These are phyloP conservation scores for Aporophyla nigra DNA, from an alignment of 2,888 invertebrate genomes.

Conservation along the genomic window DNA sequence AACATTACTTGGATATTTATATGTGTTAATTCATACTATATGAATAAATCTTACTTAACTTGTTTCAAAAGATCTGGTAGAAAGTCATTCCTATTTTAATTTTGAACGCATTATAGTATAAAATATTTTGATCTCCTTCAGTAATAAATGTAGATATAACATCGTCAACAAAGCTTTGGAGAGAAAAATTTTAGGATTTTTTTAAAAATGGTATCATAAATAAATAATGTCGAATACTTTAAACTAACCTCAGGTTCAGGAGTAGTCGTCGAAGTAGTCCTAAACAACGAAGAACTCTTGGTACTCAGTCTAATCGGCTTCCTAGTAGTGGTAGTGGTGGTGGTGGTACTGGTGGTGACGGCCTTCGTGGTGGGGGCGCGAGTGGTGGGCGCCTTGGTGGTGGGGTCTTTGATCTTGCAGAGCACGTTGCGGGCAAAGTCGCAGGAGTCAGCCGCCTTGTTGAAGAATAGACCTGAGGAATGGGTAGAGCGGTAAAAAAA, in stretches of 20 bases:
- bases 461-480: constrained; percentile 95
- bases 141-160: not conserved
- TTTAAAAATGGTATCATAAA: not conserved
- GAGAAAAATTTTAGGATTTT: not conserved
- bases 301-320: constrained; percentile 85
- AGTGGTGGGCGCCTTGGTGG: constrained; percentile 80
- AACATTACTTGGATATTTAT: not conserved
- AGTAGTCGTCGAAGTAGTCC: constrained; percentile 85
- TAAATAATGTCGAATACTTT: not conserved
- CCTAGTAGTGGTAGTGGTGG: constrained; percentile 85
- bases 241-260: constrained; percentile 80
- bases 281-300: constrained; percentile 83
- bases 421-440: constrained; percentile 97
- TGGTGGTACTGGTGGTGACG: constrained; percentile 81
- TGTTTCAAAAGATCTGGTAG: too few species aligned
- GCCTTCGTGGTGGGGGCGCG: constrained; percentile 82
- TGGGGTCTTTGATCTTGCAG: constrained; percentile 92
- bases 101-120: not conserved
- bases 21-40: too few species aligned
- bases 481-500: not conserved
- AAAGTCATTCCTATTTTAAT: not conserved
- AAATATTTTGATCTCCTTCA: not conserved
- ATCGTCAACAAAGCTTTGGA: not conserved
- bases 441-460: constrained; percentile 97
- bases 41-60: too few species aligned